Evolutionary conservation across 2,113 vertebrate genomes (phyloP), one percentile per base, ranked within the genome.

Genomic region (Nettapus auritus): DNA sequence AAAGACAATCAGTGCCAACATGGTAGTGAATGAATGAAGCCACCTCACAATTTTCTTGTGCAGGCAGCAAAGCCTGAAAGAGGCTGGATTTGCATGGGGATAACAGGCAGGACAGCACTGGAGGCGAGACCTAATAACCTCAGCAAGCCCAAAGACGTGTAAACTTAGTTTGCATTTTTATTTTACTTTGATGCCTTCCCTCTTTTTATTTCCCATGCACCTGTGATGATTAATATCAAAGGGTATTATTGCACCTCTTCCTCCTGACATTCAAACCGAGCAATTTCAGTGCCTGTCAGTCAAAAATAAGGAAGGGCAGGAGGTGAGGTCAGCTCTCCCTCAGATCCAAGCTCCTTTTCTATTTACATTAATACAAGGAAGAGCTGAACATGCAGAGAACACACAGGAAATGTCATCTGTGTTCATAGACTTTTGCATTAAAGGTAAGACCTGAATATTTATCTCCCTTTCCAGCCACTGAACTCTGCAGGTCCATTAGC

Each of bases 361-460:
- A 76, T 94, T 94, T 80, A 9, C 67, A 28, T 53, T 75, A 79
- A 57, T 3, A 33, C 50, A 55, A 82, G 42, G 82, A 91, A 92
- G 81, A 76, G 80, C 83, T 56, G 79, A 79, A 69, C 0, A 1
- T 42, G 48, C 57, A 33, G 70, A 50, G 89, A 77, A 29, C 76
- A 40, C 71, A 7, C 57, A 70, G 55, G 46, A 93, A 94, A 88
- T 33, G 36, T 75, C 88, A 93, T 55, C 70, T 57, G 55, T 80
- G 63, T 67, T 88, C 91, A n/a, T 9, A 69, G 59, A 13, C 44
- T 59, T 69, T 21, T 20, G 55, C 26, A 38, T 55, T 73, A 29
- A 38, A 91, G 81, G 29, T 22, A 82, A 92, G 31, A 70, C n/a
- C 71, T 55, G 75, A 56, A 76, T 89, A 50, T 93, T 95, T 57